phyloP scores from a whole-genome alignment of 2,888 invertebrate genomes.

The Trisateles emortualis region DNA sequence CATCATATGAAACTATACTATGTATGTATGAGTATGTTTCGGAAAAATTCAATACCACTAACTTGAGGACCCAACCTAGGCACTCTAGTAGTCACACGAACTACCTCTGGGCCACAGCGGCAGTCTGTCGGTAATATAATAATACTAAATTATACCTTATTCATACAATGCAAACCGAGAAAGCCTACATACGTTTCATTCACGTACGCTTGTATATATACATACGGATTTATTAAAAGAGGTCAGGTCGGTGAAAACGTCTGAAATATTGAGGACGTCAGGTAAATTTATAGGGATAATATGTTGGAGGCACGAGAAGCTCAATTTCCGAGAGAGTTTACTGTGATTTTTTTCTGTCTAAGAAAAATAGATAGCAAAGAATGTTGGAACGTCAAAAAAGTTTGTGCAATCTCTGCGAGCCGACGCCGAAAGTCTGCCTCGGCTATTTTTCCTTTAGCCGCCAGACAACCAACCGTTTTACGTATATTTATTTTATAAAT shows the following conservation, averaged over 20 bases:
- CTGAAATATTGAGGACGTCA: constrained; percentile 84
- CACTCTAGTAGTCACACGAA: no score
- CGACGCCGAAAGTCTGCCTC: constrained; percentile 25
- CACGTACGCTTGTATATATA: constrained; percentile 54
- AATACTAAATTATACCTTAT: constrained; percentile 42
- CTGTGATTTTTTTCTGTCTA: constrained; percentile 76
- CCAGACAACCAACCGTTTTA: neutral
- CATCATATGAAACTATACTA: no score
- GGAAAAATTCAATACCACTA: no score
- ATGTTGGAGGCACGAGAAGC: constrained; percentile 76
- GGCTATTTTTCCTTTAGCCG: constrained; percentile 23
- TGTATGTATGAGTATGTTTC: no score
- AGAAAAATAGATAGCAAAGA: constrained; percentile 62
- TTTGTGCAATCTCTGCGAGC: constrained; percentile 45
- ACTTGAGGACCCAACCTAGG: no score
- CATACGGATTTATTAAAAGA: constrained; percentile 79
- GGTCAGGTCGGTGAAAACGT: constrained; percentile 79
- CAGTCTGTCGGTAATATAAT: no score
- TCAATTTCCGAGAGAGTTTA: constrained; percentile 75
- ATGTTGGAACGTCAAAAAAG: constrained; percentile 52
- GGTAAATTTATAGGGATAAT: constrained; percentile 85
- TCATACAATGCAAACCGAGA: constrained; percentile 45
- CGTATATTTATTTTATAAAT: neutral
- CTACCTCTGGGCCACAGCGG: no score
- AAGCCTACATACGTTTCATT: constrained; percentile 51